Percentiles rank a stretch among this genome's conserved stretches.
Evolutionary conservation across 2,888 invertebrate genomes (phyloP).

Genomic region (Brachycybe producta): DNA sequence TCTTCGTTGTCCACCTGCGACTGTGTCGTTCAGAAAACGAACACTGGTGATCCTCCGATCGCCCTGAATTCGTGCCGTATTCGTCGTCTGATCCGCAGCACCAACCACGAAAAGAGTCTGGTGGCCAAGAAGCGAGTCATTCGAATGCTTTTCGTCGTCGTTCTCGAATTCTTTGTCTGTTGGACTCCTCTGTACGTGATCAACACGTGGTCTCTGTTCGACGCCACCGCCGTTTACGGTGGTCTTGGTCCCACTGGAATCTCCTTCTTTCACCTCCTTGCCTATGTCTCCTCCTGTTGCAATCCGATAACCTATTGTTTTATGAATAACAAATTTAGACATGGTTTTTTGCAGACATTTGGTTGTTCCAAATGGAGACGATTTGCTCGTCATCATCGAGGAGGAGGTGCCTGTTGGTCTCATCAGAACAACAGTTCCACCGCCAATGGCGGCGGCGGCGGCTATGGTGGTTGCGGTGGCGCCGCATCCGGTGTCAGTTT

Average conservation of each 20-base stretch:
- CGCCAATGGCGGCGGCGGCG: no score
- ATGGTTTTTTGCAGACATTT: constrained; percentile 47
- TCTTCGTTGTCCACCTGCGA: background rate
- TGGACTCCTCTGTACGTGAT: constrained; percentile 52
- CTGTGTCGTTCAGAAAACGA: background rate
- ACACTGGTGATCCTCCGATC: background rate
- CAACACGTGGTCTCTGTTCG: constrained; percentile 44
- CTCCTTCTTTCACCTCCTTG: constrained; percentile 44
- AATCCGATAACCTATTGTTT: constrained; percentile 58
- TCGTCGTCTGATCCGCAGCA: constrained; percentile 51
- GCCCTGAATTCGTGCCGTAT: background rate
- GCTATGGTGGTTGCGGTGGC: no score
- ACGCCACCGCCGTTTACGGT: constrained; percentile 39
- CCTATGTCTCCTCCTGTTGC: constrained; percentile 49
- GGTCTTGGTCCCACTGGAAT: constrained; percentile 40
- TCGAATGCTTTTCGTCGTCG: constrained; percentile 53
- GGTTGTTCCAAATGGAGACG: constrained; percentile 37
- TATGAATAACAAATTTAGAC: constrained; percentile 52
- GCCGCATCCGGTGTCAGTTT: constrained; percentile 14
- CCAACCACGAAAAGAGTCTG: constrained; percentile 62
- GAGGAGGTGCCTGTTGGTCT: no score
- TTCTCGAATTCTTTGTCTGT: constrained; percentile 55
- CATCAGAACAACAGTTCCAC: constrained; percentile 7
- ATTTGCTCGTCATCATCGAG: no score
- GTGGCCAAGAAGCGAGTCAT: constrained; percentile 59